Evolutionary conservation across 2,888 invertebrate genomes (phyloP).

Genomic region (Alviniconcha strummeri): DNA sequence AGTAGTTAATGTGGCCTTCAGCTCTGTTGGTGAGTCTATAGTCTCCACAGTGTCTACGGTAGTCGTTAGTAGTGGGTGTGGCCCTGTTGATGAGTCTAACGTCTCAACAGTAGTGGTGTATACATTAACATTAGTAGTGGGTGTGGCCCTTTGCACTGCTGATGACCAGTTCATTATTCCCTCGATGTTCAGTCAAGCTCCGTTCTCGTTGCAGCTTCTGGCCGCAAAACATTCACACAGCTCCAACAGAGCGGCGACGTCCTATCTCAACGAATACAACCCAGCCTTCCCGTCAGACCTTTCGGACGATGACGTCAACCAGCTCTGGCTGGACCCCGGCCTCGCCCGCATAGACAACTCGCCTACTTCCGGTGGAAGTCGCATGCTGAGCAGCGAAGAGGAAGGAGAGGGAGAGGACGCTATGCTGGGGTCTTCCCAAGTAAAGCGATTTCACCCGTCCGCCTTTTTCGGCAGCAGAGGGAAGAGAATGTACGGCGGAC

Average conservation of each 20-base stretch:
- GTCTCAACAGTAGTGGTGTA: too few species aligned
- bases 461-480: constrained; percentile 23
- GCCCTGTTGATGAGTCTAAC: too few species aligned
- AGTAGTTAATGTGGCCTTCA: too few species aligned
- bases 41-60: too few species aligned
- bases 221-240: not conserved
- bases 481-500: not conserved
- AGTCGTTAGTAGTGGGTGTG: too few species aligned
- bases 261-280: not conserved
- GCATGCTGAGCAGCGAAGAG: not conserved
- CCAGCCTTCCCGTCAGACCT: not conserved
- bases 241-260: not conserved
- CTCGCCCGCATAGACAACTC: not conserved
- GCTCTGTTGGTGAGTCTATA: too few species aligned
- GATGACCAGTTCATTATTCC: too few species aligned
- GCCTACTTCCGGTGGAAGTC: not conserved
- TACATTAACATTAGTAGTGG: too few species aligned
- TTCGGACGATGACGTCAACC: not conserved
- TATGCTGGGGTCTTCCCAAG: not conserved
- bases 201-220: not conserved
- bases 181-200: too few species aligned
- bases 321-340: not conserved
- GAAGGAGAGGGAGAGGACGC: not conserved
- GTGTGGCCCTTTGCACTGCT: too few species aligned
- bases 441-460: constrained; percentile 19